Conservation (phyloP, 1,140 invertebrate species). For the Epicauta chinensis region DNA sequence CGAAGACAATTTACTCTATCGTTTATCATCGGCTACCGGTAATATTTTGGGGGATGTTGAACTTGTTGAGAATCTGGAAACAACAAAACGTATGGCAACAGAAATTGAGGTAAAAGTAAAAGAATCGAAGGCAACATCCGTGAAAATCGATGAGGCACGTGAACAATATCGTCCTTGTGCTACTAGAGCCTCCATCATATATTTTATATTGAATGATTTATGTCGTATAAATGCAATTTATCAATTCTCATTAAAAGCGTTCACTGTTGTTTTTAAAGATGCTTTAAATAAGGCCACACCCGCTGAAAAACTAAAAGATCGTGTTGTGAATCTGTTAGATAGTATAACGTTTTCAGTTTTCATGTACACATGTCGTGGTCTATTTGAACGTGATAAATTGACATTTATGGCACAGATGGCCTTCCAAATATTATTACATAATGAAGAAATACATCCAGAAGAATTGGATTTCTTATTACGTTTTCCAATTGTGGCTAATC, state of each 20-base stretch:
- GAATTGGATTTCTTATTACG: conserved; percentile 88
- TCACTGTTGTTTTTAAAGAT: conserved; percentile 87
- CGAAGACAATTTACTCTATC: conserved; percentile 81
- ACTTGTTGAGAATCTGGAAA: conserved; percentile 88
- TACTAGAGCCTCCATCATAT: conserved; percentile 79
- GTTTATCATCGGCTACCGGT: conserved; percentile 82
- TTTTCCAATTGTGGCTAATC: conserved; percentile 60
- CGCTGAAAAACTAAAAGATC: conserved; percentile 59
- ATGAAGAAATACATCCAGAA: conserved; percentile 57
- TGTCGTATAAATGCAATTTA: conserved; percentile 94
- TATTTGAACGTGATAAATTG: conserved; percentile 91
- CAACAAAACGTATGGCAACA: conserved; percentile 85
- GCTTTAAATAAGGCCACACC: conserved; percentile 67
- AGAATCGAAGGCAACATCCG: conserved; percentile 78
- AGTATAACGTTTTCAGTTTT: conserved; percentile 83
- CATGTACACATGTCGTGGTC: conserved; percentile 80
- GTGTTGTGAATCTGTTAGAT: conserved; percentile 77
- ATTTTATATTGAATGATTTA: conserved; percentile 92
- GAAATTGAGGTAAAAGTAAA: conserved; percentile 82
- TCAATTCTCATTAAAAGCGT: conserved; percentile 93
- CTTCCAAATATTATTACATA: conserved; percentile 59
- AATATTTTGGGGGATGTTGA: conserved; percentile 86
- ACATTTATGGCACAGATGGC: conserved; percentile 87
- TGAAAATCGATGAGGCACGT: conserved; percentile 83
- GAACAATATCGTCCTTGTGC: conserved; percentile 85